Percentiles rank a stretch among this genome's conserved stretches.
Evolutionary conservation across 2,888 invertebrate genomes (phyloP).

Genomic region (Ctena decussata): DNA sequence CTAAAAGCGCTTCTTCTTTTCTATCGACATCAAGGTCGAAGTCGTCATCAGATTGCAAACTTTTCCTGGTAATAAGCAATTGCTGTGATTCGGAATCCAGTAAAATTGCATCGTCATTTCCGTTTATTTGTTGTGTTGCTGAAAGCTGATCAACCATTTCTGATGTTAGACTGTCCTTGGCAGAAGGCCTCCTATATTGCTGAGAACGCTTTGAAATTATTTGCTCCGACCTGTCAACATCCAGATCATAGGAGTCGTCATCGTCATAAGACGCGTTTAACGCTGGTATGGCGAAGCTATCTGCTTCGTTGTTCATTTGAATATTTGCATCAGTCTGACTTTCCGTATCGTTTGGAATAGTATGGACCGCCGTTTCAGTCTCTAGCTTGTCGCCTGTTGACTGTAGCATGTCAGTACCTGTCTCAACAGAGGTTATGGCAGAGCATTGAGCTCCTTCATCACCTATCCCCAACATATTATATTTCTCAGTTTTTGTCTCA

Average conservation of each 20-base stretch:
- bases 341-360: too few species aligned
- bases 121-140: not conserved
- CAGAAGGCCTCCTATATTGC: not conserved
- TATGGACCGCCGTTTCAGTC: not conserved
- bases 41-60: not conserved
- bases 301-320: not conserved
- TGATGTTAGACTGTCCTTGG: not conserved
- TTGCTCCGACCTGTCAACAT: not conserved
- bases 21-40: slow-evolving; percentile 6
- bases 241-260: not conserved
- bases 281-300: too few species aligned
- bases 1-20: not conserved
- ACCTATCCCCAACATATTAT: too few species aligned
- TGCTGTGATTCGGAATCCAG: not conserved
- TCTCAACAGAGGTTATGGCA: too few species aligned
- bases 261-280: not conserved
- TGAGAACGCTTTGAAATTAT: not conserved
- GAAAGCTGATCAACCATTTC: not conserved
- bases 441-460: too few species aligned
- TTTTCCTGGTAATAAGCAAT: not conserved
- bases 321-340: too few species aligned
- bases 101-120: not conserved
- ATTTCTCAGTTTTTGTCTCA: not conserved
- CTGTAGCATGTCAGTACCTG: too few species aligned
- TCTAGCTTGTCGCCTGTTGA: not conserved